phyloP scores from a whole-genome alignment of 2,113 vertebrate species.

The Sinocyclocheilus grahami region DNA sequence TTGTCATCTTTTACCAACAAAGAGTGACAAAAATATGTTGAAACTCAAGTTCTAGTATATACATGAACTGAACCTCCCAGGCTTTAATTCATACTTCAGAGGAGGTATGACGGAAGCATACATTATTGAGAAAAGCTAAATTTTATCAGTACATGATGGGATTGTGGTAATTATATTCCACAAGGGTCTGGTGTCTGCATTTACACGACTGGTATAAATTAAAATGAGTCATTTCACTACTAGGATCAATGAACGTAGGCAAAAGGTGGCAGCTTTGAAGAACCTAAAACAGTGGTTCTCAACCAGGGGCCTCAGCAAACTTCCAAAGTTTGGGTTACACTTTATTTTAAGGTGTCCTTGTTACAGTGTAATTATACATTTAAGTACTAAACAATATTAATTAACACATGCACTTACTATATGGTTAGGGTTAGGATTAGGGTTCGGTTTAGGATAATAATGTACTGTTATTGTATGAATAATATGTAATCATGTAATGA shows the following conservation, averaged over 20 bases:
- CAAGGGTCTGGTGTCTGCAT: slow-evolving; percentile 7
- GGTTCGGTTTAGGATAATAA: too few species aligned
- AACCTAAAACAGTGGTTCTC: not conserved
- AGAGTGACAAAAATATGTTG: not conserved
- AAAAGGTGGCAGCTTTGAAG: not conserved
- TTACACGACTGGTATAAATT: not conserved
- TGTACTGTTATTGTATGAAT: too few species aligned
- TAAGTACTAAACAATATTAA: too few species aligned
- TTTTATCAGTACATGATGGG: not conserved
- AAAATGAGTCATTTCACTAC: not conserved
- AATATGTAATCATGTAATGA: too few species aligned
- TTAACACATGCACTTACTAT: too few species aligned
- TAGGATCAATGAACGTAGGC: not conserved
- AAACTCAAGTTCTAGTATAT: not conserved
- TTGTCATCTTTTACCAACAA: not conserved
- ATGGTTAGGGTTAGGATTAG: too few species aligned
- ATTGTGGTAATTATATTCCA: not conserved
- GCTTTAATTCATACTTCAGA: slow-evolving; percentile 1
- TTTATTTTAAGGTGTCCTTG: too few species aligned
- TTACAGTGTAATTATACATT: too few species aligned
- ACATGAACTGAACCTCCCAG: not conserved
- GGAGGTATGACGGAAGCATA: not conserved
- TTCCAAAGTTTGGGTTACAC: not conserved
- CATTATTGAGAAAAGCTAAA: not conserved
- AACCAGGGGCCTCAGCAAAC: not conserved